Base-by-base conservation (phyloP, 2,888 invertebrate species). In the Punctoribates punctum region DNA sequence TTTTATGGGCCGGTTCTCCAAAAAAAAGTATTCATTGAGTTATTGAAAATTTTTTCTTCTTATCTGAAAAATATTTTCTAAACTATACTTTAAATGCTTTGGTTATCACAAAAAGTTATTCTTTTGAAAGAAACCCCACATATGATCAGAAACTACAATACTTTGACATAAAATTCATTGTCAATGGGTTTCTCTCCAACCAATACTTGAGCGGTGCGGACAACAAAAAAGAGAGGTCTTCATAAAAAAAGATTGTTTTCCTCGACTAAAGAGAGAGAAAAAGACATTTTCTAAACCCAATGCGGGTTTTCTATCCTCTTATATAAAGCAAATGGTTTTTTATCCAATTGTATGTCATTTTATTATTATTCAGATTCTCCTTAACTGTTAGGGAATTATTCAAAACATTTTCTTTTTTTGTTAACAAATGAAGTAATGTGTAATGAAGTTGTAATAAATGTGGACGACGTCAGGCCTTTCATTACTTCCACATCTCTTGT, bases 361-460 rank as follows among this genome's bases (percentile, higher is more conserved):
- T 54, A 34, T 34, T 34, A 54, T 54, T 54, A 54, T 54, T 54
- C 54, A 54, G 54, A 54, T 54, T 54, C 20, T 17, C 54, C 8
- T 34, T 34, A 6, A 34, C 34, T 34, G 8, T 34, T 34, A 34
- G 34, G 34, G 34, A 34, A 48, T 42, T 42, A 42, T 9, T 11
- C 48, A 48, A 48, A 48, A 48, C 42, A 42, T 42, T 42, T 42
- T 42, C 42, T 48, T 3, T n/a, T 48, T 13, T 48, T 48, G 48
- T 48, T 48, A 48, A 48, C 60, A 5, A 17, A 11, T 20, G 17
- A 62, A 62, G 27, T 27, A 65, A 34, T 38, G 27, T 34, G 38
- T 65, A 65, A 65, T 65, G 34, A 65, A 65, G 65, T 65, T 65
- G 65, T 65, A 65, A 65, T 65, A 65, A 38, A 57, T 57, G 57